These are phyloP conservation scores for Lophius americanus DNA, from an alignment of 2,797 vertebrate species.

Conservation along the genomic window DNA sequence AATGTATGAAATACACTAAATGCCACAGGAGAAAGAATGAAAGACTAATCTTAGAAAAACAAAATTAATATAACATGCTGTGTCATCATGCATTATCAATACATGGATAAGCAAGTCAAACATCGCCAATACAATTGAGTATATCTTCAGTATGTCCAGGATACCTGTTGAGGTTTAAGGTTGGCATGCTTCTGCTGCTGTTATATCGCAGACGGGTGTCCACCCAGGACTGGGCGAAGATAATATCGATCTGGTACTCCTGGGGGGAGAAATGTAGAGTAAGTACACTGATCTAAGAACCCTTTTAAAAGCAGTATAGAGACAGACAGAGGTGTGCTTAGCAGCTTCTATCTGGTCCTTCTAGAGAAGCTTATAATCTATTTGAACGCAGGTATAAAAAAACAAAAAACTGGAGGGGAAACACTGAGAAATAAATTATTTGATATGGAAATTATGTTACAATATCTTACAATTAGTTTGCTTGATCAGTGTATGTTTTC, in stretches of 20 bases:
- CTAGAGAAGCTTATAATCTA: conserved; percentile 26
- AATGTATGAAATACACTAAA: conserved; percentile 29
- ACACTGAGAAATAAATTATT: conserved; percentile 28
- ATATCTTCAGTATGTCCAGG: not conserved
- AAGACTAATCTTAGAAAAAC: not conserved
- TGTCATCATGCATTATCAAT: too few relatives aligned
- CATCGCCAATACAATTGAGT: too few relatives aligned
- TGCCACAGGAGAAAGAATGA: conserved; percentile 6
- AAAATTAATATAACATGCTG: too few relatives aligned
- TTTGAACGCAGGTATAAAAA: conserved; percentile 47
- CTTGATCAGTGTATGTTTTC: conserved; percentile 35
- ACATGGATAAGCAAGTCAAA: too few relatives aligned
- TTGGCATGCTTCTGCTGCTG: conserved; percentile 92
- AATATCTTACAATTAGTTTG: conserved; percentile 37
- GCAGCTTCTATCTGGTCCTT: conserved; percentile 7
- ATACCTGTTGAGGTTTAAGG: conserved; percentile 85
- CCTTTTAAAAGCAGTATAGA: conserved; percentile 8
- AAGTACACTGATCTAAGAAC: conserved; percentile 40
- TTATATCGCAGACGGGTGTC: conserved; percentile 92
- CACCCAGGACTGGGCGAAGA: conserved; percentile 94
- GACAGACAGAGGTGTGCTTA: conserved; percentile 19
- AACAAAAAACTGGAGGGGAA: conserved; percentile 26
- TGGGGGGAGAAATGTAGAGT: conserved; percentile 64
- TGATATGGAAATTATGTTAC: conserved; percentile 64
- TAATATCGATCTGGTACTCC: conserved; percentile 97